Conservation (phyloP, 2,113 vertebrate genomes). For the Columba livia region DNA sequence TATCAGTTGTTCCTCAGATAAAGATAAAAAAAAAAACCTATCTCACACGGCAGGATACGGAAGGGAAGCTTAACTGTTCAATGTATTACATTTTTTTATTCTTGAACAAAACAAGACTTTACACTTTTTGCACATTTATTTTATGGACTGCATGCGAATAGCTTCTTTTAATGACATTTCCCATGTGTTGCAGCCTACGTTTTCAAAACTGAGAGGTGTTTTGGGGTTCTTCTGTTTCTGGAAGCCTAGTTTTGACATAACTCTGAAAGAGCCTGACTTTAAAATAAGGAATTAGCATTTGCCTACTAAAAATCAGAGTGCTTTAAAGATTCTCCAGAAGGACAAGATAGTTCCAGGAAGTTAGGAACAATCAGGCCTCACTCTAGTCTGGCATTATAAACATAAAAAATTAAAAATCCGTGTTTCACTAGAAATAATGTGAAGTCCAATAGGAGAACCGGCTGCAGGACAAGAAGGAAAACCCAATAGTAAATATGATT, state of each 20-base stretch:
- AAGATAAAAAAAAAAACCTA: conserved; percentile 23
- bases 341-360: neutral
- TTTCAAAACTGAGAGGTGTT: neutral
- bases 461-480: neutral
- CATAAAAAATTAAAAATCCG: neutral
- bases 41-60: neutral
- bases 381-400: neutral
- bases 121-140: neutral
- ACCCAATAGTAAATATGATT: neutral
- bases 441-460: neutral
- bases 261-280: neutral
- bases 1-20: neutral
- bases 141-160: neutral
- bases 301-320: neutral
- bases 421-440: neutral
- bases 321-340: neutral
- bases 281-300: neutral
- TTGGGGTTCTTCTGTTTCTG: neutral
- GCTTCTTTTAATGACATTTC: neutral
- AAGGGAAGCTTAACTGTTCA: neutral
- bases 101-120: neutral
- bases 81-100: neutral
- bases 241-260: neutral
- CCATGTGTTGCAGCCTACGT: neutral
- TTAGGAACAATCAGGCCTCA: neutral